Conservation (phyloP, 2,113 vertebrate species). For the Gallinago media region DNA sequence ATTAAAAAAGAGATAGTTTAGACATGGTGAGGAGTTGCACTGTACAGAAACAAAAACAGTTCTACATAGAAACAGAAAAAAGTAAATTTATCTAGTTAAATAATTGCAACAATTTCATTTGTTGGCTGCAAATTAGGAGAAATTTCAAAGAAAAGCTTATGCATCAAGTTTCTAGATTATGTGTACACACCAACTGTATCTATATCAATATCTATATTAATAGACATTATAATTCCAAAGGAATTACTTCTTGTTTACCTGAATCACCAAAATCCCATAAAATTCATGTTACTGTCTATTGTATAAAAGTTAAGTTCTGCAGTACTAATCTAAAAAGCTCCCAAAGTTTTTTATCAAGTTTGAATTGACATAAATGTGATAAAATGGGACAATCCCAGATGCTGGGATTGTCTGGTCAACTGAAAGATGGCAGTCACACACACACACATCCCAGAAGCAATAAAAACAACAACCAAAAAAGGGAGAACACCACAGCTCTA, state of each 20-base stretch:
- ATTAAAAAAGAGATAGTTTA: neutral
- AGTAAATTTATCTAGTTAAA: neutral
- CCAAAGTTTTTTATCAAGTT: slow-evolving; percentile 5
- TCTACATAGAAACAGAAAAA: neutral
- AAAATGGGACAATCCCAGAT: slow-evolving; percentile 39
- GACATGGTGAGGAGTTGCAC: neutral
- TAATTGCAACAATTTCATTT: neutral
- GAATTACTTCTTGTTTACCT: slow-evolving; percentile 18
- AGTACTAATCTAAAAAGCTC: slow-evolving; percentile 45
- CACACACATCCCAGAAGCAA: neutral
- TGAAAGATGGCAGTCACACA: neutral
- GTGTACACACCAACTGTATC: neutral
- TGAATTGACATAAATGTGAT: slow-evolving; percentile 40
- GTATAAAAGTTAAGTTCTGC: slow-evolving; percentile 10
- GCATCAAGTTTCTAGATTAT: neutral
- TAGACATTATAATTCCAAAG: neutral
- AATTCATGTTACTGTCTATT: slow-evolving; percentile 22
- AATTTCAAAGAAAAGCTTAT: neutral
- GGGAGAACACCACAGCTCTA: neutral
- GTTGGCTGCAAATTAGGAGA: neutral
- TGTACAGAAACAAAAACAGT: neutral
- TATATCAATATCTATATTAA: neutral
- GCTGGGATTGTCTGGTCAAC: neutral
- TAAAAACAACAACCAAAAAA: neutral
- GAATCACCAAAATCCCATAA: slow-evolving; percentile 26